These are phyloP conservation scores for Polypterus senegalus DNA, from an alignment of 2,113 vertebrate species.

Conservation along the genomic window DNA sequence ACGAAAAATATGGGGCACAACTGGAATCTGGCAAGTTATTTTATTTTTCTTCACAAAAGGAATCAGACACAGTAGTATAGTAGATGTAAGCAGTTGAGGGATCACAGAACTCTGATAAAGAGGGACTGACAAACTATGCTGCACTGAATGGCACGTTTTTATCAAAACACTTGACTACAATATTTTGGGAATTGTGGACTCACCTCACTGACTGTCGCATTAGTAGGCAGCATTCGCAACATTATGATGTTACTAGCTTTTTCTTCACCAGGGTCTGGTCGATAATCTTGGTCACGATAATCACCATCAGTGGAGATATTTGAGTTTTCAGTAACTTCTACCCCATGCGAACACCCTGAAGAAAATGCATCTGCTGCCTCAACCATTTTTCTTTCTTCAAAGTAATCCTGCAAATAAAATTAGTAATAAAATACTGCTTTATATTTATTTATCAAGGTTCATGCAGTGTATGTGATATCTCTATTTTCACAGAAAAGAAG, in stretches of 20 bases:
- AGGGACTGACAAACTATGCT: too few relatives aligned
- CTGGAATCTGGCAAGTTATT: too few relatives aligned
- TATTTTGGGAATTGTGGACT: slow-evolving; percentile 10
- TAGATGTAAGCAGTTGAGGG: too few relatives aligned
- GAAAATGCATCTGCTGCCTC: slow-evolving; percentile 24
- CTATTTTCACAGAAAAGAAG: too few relatives aligned
- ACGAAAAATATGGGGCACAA: too few relatives aligned
- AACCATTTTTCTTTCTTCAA: slow-evolving; percentile 29
- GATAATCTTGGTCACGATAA: slow-evolving; percentile 76
- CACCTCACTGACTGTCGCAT: slow-evolving; percentile 72
- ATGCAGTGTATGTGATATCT: too few relatives aligned
- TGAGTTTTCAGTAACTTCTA: slow-evolving; percentile 31
- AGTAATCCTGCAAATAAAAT: background rate
- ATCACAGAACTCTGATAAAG: too few relatives aligned
- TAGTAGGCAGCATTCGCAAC: slow-evolving; percentile 77
- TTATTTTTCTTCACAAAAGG: too few relatives aligned
- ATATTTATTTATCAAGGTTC: background rate
- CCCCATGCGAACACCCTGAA: slow-evolving; percentile 32
- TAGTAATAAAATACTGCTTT: background rate
- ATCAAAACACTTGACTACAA: too few relatives aligned
- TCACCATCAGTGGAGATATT: slow-evolving; percentile 51
- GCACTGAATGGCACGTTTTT: too few relatives aligned
- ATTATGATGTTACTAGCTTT: slow-evolving; percentile 84
- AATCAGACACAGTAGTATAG: too few relatives aligned
- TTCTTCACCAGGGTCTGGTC: slow-evolving; percentile 62